phyloP scores from a whole-genome alignment of 2,888 invertebrate genomes.

The Hipparchia semele region DNA sequence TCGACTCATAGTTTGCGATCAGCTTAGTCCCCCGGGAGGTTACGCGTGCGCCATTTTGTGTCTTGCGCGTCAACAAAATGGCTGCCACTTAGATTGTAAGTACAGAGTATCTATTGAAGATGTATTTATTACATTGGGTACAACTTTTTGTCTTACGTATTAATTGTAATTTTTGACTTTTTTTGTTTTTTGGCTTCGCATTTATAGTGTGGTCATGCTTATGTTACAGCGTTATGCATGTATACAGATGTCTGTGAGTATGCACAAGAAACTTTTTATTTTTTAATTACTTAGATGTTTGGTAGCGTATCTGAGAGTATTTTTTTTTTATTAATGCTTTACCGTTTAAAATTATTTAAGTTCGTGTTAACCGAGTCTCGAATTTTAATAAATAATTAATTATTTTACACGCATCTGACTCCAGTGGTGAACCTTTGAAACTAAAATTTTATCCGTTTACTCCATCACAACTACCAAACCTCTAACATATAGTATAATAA shows the following conservation, averaged over 20 bases:
- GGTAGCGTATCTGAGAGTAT: slow-evolving; percentile 52
- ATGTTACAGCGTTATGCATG: slow-evolving; percentile 81
- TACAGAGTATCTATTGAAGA: slow-evolving; percentile 69
- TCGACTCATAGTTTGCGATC: neutral
- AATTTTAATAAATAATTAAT: slow-evolving; percentile 31
- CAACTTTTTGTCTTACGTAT: slow-evolving; percentile 62
- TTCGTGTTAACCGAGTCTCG: slow-evolving; percentile 60
- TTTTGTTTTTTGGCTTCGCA: slow-evolving; percentile 68
- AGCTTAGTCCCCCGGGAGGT: slow-evolving; percentile 50
- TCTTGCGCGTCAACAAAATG: slow-evolving; percentile 60
- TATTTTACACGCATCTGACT: slow-evolving; percentile 50
- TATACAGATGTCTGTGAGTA: slow-evolving; percentile 79
- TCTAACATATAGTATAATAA: slow-evolving; percentile 65
- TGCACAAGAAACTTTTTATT: slow-evolving; percentile 70
- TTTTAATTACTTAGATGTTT: slow-evolving; percentile 56
- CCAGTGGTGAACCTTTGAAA: slow-evolving; percentile 42
- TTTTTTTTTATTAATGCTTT: slow-evolving; percentile 53
- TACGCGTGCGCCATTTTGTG: slow-evolving; percentile 70
- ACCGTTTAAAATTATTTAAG: slow-evolving; percentile 37
- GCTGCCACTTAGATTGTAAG: slow-evolving; percentile 74
- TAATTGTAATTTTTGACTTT: slow-evolving; percentile 60
- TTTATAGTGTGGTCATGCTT: slow-evolving; percentile 80
- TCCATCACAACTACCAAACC: slow-evolving; percentile 57
- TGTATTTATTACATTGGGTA: slow-evolving; percentile 63
- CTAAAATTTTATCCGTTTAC: slow-evolving; percentile 41